A percentile compares a stretch with the other conserved stretches of the same genome.
phyloP scores from a whole-genome alignment of 2,888 invertebrate genomes.

The Cantharis rufa region DNA sequence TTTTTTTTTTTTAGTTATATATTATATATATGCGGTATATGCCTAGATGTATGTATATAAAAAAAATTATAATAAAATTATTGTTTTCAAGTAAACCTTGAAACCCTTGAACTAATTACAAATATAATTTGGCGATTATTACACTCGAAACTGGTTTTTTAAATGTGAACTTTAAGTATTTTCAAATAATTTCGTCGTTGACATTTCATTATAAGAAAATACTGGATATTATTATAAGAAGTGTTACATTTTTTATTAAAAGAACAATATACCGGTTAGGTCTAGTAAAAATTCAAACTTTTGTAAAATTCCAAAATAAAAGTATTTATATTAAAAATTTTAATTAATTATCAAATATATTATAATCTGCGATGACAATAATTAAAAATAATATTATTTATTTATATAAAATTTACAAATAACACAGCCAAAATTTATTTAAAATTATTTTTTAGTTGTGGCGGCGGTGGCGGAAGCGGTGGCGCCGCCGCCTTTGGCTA shows the following conservation, averaged over 20 bases:
- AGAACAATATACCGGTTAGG: too few species aligned
- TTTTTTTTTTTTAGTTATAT: too few species aligned
- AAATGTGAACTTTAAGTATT: constrained; percentile 6
- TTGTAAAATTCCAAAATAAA: too few species aligned
- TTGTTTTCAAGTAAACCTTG: constrained; percentile 1
- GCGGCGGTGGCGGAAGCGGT: too few species aligned
- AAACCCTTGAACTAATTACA: constrained; percentile 17
- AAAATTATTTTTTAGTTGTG: background rate
- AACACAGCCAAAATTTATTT: background rate
- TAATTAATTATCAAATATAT: background rate
- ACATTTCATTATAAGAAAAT: constrained; percentile 7
- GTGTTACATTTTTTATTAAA: background rate
- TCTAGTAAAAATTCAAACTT: too few species aligned
- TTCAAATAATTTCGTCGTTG: constrained; percentile 3
- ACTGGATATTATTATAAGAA: background rate
- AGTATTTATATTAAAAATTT: background rate
- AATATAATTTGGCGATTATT: background rate
- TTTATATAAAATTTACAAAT: background rate
- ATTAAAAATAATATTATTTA: background rate
- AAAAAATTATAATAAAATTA: background rate
- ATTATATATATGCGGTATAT: background rate
- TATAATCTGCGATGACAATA: background rate
- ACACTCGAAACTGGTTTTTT: constrained; percentile 7
- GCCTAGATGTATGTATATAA: background rate
- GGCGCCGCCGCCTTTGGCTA: constrained; percentile 59